A percentile compares a stretch with the other conserved stretches of the same genome.
Evolutionary conservation across 1,140 invertebrate species (phyloP).

Genomic region (Philotrypesis tridentata): DNA sequence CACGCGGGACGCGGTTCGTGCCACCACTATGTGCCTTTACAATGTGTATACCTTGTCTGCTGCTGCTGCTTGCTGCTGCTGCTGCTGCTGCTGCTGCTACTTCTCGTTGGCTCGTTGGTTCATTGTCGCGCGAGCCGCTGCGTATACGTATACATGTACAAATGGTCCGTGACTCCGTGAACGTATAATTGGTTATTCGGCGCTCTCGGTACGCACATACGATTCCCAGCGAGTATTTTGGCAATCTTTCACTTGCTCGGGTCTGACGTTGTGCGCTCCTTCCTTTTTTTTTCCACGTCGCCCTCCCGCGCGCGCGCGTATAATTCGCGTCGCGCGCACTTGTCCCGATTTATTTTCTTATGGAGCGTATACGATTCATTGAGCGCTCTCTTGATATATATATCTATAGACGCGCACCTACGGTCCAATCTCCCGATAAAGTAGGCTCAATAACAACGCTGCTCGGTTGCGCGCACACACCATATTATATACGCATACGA

Average conservation of each 20-base stretch:
- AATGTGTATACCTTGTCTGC: not conserved
- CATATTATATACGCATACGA: too few species aligned
- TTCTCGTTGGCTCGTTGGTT: not conserved
- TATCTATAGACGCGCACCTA: too few species aligned
- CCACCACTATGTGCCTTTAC: not conserved
- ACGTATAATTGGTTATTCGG: conserved; percentile 8
- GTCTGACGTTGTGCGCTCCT: not conserved
- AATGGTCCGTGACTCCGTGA: not conserved
- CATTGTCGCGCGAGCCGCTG: not conserved
- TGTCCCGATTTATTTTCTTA: too few species aligned
- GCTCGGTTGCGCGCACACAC: too few species aligned
- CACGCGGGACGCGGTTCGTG: not conserved
- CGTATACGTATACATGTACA: not conserved
- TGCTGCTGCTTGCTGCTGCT: not conserved
- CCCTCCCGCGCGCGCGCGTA: not conserved
- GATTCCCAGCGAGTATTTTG: conserved; percentile 6
- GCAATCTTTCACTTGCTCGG: conserved; percentile 40
- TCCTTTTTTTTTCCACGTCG: not conserved
- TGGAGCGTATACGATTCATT: not conserved
- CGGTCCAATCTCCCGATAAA: too few species aligned
- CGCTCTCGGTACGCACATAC: not conserved
- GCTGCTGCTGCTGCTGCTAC: not conserved
- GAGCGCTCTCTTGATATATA: not conserved
- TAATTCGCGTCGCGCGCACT: too few species aligned
- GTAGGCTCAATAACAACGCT: too few species aligned